phyloP scores from a whole-genome alignment of 2,888 invertebrate genomes.

The Craniophora ligustri region DNA sequence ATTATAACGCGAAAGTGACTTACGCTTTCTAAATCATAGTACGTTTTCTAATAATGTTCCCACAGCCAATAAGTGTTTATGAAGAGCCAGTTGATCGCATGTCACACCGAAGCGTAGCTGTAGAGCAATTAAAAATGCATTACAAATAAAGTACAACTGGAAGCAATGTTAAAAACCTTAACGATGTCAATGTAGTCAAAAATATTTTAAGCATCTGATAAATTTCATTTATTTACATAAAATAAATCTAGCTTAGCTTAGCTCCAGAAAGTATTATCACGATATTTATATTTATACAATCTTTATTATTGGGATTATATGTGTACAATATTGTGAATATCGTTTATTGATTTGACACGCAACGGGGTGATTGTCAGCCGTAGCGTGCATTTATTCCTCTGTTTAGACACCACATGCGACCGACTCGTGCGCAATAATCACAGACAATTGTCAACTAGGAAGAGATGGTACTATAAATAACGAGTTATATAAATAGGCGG shows the following conservation, averaged over 20 bases:
- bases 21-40: conserved; percentile 51
- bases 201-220: too few relatives aligned
- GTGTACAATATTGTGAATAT: too few relatives aligned
- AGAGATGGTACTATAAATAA: conserved; percentile 30
- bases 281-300: too few relatives aligned
- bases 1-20: conserved; percentile 35
- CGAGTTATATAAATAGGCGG: conserved; percentile 28
- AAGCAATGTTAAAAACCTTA: too few relatives aligned
- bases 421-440: conserved; percentile 38
- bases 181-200: too few relatives aligned
- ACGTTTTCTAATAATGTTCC: conserved; percentile 53
- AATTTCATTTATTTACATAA: too few relatives aligned
- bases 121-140: conserved; percentile 30
- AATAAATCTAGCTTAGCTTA: too few relatives aligned
- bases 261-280: too few relatives aligned
- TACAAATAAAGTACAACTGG: not conserved
- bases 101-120: conserved; percentile 44
- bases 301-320: too few relatives aligned
- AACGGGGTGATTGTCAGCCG: conserved; percentile 26
- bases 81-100: conserved; percentile 41
- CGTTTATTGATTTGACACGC: too few relatives aligned
- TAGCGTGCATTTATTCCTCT: conserved; percentile 30
- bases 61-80: conserved; percentile 59
- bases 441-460: conserved; percentile 40
- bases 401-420: conserved; percentile 32